Conservation (phyloP, 2,888 invertebrate species). For the Drosophila yooni region DNA sequence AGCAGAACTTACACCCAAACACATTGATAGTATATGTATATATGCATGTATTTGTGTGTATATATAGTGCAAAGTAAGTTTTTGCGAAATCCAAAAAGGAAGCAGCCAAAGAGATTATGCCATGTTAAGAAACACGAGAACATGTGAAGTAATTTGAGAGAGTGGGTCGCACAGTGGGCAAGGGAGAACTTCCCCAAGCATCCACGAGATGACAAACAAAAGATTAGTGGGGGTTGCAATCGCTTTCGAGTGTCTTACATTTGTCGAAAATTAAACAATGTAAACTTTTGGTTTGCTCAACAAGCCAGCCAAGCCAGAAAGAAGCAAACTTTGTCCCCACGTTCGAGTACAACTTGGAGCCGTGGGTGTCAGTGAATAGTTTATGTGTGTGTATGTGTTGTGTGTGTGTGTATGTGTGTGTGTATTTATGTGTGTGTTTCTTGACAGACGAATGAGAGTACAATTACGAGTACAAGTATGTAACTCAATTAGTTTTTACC, state of each 20-base stretch:
- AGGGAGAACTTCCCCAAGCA: constrained; percentile 1
- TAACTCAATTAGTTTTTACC: constrained; percentile 78
- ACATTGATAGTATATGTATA: constrained; percentile 21
- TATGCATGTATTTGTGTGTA: not conserved
- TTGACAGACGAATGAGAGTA: constrained; percentile 34
- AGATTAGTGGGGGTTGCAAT: constrained; percentile 71
- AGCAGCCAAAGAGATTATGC: constrained; percentile 75
- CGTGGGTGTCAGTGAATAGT: constrained; percentile 13
- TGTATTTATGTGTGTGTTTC: not conserved
- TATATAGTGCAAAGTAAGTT: constrained; percentile 68
- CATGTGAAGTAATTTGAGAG: constrained; percentile 54
- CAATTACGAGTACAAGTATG: constrained; percentile 56
- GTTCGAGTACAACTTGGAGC: constrained; percentile 25
- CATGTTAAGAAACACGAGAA: constrained; percentile 72
- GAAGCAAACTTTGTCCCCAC: constrained; percentile 64
- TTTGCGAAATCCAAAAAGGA: constrained; percentile 47
- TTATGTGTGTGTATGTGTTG: not conserved
- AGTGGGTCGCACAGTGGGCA: not conserved
- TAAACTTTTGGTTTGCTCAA: constrained; percentile 70
- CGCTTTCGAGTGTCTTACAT: constrained; percentile 75
- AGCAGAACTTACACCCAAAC: constrained; percentile 41
- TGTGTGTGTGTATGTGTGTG: constrained; percentile 3
- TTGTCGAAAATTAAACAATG: constrained; percentile 79
- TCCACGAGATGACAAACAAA: constrained; percentile 62
- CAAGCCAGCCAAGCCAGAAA: constrained; percentile 44